Percentiles rank a stretch among this genome's conserved stretches.
Evolutionary conservation across 2,797 vertebrate genomes (phyloP).

Genomic region (Acanthurus lineatus): DNA sequence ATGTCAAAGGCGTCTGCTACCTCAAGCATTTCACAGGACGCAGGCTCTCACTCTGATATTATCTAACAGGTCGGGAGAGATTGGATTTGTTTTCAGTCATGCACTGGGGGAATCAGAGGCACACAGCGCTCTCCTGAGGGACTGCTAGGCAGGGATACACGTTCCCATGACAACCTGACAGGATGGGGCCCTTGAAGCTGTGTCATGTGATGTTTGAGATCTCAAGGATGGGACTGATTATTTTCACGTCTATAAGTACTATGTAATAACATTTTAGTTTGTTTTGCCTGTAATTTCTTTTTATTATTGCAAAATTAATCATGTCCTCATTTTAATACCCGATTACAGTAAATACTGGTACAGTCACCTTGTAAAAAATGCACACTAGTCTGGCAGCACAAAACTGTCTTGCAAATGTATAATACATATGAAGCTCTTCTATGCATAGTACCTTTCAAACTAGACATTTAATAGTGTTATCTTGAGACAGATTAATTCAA

Average conservation of each 20-base stretch:
- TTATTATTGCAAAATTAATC: conserved; percentile 2
- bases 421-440: background rate
- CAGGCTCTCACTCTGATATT: conserved; percentile 40
- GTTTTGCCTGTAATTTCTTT: background rate
- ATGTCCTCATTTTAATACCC: background rate
- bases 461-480: background rate
- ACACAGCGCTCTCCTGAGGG: conserved; percentile 89
- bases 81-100: conserved; percentile 64
- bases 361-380: background rate
- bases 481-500: background rate
- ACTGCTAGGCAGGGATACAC: conserved; percentile 88
- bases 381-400: background rate
- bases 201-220: conserved; percentile 89
- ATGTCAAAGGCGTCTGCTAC: conserved; percentile 35
- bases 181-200: conserved; percentile 92
- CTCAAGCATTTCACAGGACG: conserved; percentile 21
- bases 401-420: background rate
- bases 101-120: conserved; percentile 73
- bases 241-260: conserved; percentile 27
- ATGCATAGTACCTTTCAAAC: background rate
- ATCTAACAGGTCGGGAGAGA: conserved; percentile 56
- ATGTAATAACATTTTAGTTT: conserved; percentile 15
- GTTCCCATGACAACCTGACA: conserved; percentile 92
- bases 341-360: background rate
- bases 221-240: conserved; percentile 83